phyloP scores from a whole-genome alignment of 1,140 invertebrate genomes.

The Drosophila fuyamai region DNA sequence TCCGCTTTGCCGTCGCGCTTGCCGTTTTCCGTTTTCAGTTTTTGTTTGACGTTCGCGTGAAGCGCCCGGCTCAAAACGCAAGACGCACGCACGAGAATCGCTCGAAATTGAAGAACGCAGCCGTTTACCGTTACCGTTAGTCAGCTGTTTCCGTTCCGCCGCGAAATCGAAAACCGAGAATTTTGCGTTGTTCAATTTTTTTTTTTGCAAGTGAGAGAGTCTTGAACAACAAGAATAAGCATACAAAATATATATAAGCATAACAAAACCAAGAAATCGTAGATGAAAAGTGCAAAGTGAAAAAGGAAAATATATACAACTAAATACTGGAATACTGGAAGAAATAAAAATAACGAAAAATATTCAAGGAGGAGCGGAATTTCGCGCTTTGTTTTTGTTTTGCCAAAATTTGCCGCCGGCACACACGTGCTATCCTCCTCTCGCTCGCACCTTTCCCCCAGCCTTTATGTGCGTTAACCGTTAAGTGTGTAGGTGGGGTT shows the following conservation, averaged over 20 bases:
- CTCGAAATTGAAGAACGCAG: constrained; percentile 6
- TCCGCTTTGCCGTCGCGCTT: constrained; percentile 48
- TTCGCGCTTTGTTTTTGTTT: constrained; percentile 52
- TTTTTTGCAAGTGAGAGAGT: constrained; percentile 45
- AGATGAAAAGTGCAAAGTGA: constrained; percentile 19
- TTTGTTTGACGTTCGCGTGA: constrained; percentile 79
- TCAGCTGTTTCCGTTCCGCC: constrained; percentile 43
- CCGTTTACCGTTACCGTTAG: constrained; percentile 38
- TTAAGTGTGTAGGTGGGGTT: constrained; percentile 38
- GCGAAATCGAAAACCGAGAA: constrained; percentile 21
- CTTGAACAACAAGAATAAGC: constrained; percentile 21
- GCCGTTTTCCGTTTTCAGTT: constrained; percentile 74
- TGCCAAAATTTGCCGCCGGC: constrained; percentile 46
- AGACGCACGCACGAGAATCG: constrained; percentile 5
- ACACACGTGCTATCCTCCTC: constrained; percentile 57
- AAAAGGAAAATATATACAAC: constrained; percentile 18
- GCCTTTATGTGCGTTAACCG: constrained; percentile 38
- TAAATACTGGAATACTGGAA: constrained; percentile 29
- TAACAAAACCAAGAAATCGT: constrained; percentile 26
- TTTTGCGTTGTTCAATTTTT: constrained; percentile 39
- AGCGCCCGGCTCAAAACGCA: constrained; percentile 39
- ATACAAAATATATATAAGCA: constrained; percentile 10
- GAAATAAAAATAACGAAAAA: background rate
- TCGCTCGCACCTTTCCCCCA: constrained; percentile 12
- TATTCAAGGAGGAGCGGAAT: constrained; percentile 18